phyloP scores from a whole-genome alignment of 1,140 invertebrate species.

The Ephestia elutella region DNA sequence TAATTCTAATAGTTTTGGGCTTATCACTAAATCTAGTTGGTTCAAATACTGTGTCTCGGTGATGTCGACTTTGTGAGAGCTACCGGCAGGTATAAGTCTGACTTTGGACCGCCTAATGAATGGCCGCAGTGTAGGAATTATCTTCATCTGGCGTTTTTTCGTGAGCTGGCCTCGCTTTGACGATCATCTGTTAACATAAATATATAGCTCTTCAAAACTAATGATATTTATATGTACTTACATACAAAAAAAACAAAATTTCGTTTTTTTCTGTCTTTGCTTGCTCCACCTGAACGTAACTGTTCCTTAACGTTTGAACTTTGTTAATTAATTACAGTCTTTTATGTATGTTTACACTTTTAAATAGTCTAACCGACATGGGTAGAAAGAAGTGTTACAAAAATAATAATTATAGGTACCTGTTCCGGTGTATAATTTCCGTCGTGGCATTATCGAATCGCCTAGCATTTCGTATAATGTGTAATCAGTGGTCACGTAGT shows the following conservation, averaged over 20 bases:
- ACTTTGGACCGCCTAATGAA: conserved; percentile 40
- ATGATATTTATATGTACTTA: not conserved
- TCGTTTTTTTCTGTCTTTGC: too few relatives aligned
- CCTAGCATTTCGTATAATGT: conserved; percentile 64
- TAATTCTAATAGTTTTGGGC: conserved; percentile 35
- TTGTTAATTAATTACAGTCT: too few relatives aligned
- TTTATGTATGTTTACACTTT: too few relatives aligned
- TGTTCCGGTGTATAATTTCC: conserved; percentile 44
- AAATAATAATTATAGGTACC: too few relatives aligned
- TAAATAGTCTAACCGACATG: too few relatives aligned
- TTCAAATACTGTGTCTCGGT: conserved; percentile 45
- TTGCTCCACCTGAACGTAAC: too few relatives aligned
- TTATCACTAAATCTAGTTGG: conserved; percentile 33
- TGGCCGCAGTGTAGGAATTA: conserved; percentile 36
- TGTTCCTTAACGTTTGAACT: too few relatives aligned
- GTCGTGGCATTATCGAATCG: conserved; percentile 51
- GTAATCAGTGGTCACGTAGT: conserved; percentile 59
- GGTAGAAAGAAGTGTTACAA: too few relatives aligned
- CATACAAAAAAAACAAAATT: too few relatives aligned
- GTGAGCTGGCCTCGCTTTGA: conserved; percentile 16
- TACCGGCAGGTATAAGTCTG: conserved; percentile 26
- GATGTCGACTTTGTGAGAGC: conserved; percentile 16
- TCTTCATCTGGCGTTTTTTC: conserved; percentile 45
- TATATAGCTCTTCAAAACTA: not conserved
- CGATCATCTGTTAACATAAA: conserved; percentile 32